Percentiles rank a stretch among this genome's conserved stretches.
Evolutionary conservation across 2,888 invertebrate genomes (phyloP).

Genomic region (Altica lythri): DNA sequence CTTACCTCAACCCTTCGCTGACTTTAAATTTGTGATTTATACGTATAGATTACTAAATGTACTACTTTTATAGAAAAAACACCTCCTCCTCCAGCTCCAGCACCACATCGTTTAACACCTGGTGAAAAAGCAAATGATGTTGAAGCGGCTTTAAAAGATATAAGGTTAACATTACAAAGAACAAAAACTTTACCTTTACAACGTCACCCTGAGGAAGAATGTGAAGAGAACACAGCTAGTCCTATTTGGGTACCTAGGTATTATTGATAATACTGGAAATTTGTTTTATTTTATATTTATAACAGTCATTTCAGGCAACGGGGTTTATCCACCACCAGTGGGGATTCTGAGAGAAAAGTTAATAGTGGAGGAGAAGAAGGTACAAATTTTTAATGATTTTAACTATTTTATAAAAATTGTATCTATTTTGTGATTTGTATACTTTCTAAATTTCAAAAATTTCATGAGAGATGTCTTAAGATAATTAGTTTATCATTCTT

Average conservation of each 20-base stretch:
- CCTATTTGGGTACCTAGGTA: constrained; percentile 75
- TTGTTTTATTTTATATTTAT: constrained; percentile 36
- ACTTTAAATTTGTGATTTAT: too few relatives aligned
- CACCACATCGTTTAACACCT: constrained; percentile 67
- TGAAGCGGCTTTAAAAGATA: constrained; percentile 79
- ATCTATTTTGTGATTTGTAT: background rate
- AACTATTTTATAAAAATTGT: background rate
- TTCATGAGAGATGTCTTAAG: too few relatives aligned
- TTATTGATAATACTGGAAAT: constrained; percentile 26
- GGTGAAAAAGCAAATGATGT: constrained; percentile 53
- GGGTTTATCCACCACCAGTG: constrained; percentile 60
- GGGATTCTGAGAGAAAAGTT: constrained; percentile 68
- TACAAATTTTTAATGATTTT: constrained; percentile 32
- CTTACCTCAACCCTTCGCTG: too few relatives aligned
- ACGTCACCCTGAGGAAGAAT: constrained; percentile 54
- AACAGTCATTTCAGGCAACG: constrained; percentile 60
- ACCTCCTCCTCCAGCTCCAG: constrained; percentile 77
- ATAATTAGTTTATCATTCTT: background rate
- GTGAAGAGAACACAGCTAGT: constrained; percentile 61
- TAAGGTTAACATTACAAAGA: constrained; percentile 77
- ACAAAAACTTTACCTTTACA: constrained; percentile 68
- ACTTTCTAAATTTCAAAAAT: too few relatives aligned
- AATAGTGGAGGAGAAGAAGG: constrained; percentile 68
- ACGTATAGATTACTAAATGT: background rate
- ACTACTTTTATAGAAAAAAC: constrained; percentile 57